phyloP scores from a whole-genome alignment of 2,797 vertebrate species.

The Taenioides sp. region DNA sequence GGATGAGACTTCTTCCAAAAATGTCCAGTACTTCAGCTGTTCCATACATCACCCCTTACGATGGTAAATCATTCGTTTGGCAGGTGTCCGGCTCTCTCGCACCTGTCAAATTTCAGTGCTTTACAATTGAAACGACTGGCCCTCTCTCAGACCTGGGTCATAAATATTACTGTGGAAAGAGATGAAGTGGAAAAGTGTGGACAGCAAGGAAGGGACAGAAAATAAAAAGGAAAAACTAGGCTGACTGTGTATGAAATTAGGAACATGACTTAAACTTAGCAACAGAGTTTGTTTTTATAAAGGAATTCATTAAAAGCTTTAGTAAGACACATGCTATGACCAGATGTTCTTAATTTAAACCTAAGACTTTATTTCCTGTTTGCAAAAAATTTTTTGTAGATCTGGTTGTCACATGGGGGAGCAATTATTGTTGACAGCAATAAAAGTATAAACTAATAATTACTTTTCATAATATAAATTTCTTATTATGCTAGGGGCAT shows the following conservation, averaged over 20 bases:
- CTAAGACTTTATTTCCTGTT: constrained; percentile 39
- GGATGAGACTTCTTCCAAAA: constrained; percentile 46
- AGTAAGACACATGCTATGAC: neutral
- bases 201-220: constrained; percentile 24
- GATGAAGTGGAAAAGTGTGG: constrained; percentile 14
- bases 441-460: neutral
- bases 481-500: constrained; percentile 1
- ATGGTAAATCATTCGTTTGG: constrained; percentile 52
- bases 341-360: constrained; percentile 46
- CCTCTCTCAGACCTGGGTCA: constrained; percentile 27
- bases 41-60: constrained; percentile 49
- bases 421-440: neutral
- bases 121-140: constrained; percentile 47
- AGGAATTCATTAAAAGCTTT: constrained; percentile 20
- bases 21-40: constrained; percentile 44
- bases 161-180: constrained; percentile 36
- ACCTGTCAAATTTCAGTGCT: constrained; percentile 52
- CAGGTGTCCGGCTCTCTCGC: constrained; percentile 43
- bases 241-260: constrained; percentile 16
- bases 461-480: neutral
- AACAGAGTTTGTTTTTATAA: constrained; percentile 23
- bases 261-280: constrained; percentile 20
- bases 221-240: constrained; percentile 7
- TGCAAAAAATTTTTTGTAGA: neutral
- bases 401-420: no score